These are phyloP conservation scores for Ptychochromis oligacanthus DNA, from an alignment of 2,113 vertebrate species.

Conservation along the genomic window DNA sequence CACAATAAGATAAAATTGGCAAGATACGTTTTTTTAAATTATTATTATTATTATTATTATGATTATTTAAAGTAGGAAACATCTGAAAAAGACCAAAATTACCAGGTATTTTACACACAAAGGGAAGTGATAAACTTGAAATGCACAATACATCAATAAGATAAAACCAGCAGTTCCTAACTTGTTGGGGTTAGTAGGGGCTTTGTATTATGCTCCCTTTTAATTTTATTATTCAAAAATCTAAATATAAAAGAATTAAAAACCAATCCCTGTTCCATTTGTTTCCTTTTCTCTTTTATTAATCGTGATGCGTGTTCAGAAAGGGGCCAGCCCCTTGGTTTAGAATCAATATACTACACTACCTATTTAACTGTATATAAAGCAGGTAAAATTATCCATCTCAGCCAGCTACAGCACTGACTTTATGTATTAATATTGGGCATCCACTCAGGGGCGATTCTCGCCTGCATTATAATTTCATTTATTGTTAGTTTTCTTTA, in stretches of 20 bases:
- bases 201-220: background rate
- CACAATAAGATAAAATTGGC: background rate
- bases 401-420: background rate
- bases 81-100: background rate
- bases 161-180: background rate
- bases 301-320: background rate
- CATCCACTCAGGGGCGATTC: background rate
- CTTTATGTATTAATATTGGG: background rate
- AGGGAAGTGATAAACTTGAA: background rate
- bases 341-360: background rate
- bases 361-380: background rate
- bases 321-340: background rate
- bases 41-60: background rate
- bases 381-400: background rate
- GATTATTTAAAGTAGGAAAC: background rate
- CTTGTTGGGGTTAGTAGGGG: background rate
- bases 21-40: no score
- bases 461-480: background rate
- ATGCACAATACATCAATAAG: background rate
- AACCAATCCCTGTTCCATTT: background rate
- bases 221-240: background rate
- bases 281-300: background rate
- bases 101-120: background rate
- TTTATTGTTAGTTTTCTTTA: background rate
- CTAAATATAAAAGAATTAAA: background rate